Conservation (phyloP, 2,797 vertebrate species). For the Poliocrania exsul region DNA sequence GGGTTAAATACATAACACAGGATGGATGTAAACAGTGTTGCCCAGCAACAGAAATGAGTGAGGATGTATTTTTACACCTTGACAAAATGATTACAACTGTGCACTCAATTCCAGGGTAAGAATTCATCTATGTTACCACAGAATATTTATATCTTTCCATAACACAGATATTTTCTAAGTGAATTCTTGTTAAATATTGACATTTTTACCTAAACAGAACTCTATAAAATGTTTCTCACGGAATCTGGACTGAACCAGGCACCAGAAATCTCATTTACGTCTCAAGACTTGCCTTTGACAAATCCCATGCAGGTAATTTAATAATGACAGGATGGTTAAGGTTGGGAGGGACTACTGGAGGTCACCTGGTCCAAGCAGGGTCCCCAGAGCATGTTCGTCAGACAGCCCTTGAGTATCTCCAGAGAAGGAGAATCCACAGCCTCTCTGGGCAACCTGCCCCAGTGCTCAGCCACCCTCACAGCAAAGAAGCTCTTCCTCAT, state of each 20-base stretch:
- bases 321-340: neutral
- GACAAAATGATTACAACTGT: neutral
- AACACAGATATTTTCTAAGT: neutral
- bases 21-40: neutral
- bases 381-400: neutral
- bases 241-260: neutral
- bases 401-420: neutral
- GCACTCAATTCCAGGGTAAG: neutral
- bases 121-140: neutral
- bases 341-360: neutral
- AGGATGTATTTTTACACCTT: conserved; percentile 26
- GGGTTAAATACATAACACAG: neutral
- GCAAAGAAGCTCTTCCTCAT: neutral
- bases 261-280: neutral
- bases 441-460: neutral
- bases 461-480: neutral
- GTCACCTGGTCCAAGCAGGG: neutral
- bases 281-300: neutral
- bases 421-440: neutral
- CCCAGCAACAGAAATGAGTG: conserved; percentile 20
- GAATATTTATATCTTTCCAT: neutral
- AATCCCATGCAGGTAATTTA: neutral
- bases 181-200: conserved; percentile 40
- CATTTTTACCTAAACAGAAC: neutral
- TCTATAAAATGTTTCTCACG: neutral